phyloP scores from a whole-genome alignment of 2,888 invertebrate species.

The Nomada ruficornis region DNA sequence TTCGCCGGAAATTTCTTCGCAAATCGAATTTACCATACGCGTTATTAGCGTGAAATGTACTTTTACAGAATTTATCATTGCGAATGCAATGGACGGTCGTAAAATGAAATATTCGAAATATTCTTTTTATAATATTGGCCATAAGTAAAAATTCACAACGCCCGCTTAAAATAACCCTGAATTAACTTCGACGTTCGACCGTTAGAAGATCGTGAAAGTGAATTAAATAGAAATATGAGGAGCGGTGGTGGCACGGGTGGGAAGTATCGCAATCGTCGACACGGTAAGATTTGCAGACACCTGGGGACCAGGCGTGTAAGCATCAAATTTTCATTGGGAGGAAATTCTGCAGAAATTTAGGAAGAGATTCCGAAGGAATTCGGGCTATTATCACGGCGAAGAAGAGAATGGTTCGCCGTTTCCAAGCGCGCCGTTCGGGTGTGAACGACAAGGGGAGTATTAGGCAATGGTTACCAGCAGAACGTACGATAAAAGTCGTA shows the following conservation, averaged over 20 bases:
- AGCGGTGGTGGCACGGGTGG: neutral
- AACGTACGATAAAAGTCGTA: slow-evolving; percentile 68
- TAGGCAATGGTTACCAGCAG: slow-evolving; percentile 65
- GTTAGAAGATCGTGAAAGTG: neutral
- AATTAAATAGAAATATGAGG: slow-evolving; percentile 24
- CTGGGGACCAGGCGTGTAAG: neutral
- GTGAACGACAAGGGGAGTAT: slow-evolving; percentile 58
- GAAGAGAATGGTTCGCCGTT: slow-evolving; percentile 53
- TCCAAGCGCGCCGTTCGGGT: slow-evolving; percentile 44
- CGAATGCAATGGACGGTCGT: too few species aligned
- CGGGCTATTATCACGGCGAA: slow-evolving; percentile 55
- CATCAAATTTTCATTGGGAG: slow-evolving; percentile 68
- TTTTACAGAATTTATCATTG: too few species aligned
- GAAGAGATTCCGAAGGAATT: slow-evolving; percentile 61
- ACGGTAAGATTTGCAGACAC: slow-evolving; percentile 41
- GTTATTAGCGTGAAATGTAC: too few species aligned
- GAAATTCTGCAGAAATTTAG: slow-evolving; percentile 60
- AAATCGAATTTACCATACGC: neutral
- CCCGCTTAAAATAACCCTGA: neutral
- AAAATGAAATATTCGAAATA: too few species aligned
- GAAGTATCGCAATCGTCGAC: slow-evolving; percentile 23
- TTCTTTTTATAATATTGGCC: too few species aligned
- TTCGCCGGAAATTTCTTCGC: neutral
- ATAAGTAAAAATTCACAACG: too few species aligned
- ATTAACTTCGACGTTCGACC: neutral